A percentile compares a stretch with the other conserved stretches of the same genome.
Conservation (phyloP, 92 coral and sea anemone species). For the Phenganax marumi region DNA sequence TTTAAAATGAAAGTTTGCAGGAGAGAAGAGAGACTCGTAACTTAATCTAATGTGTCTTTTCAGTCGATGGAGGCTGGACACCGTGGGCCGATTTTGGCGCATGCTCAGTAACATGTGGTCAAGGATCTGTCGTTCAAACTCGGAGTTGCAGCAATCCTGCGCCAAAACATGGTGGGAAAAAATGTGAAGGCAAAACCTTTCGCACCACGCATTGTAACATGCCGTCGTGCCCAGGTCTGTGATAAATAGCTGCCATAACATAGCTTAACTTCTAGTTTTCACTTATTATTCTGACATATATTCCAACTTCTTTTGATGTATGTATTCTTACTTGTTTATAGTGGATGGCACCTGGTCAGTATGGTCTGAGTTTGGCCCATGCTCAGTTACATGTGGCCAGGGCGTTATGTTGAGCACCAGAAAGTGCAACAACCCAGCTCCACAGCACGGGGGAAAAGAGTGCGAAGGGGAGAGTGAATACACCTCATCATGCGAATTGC, state of each 20-base stretch:
- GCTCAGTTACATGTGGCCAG: slow-evolving; percentile 11
- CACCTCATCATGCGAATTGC: not conserved
- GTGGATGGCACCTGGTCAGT: slow-evolving; percentile 17
- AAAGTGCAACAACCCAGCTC: slow-evolving; percentile 12
- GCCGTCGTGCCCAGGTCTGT: not conserved
- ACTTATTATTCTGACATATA: not conserved
- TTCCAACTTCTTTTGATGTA: not conserved
- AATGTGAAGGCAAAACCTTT: not conserved
- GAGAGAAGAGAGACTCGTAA: too few species aligned
- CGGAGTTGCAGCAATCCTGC: not conserved
- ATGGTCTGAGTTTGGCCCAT: slow-evolving; percentile 17
- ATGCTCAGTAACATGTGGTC: too few species aligned
- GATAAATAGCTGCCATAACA: not conserved
- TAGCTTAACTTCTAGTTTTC: not conserved
- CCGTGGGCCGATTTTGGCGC: too few species aligned
- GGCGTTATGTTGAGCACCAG: not conserved
- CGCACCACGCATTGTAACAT: too few species aligned
- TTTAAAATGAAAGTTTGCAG: too few species aligned
- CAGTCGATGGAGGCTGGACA: too few species aligned
- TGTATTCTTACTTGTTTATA: not conserved
- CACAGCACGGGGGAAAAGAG: slow-evolving; percentile 16
- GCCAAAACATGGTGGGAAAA: slow-evolving; percentile 10
- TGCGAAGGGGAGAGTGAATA: not conserved
- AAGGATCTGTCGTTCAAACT: too few species aligned
- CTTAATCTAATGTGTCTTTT: too few species aligned